Percentiles rank a stretch among this genome's conserved stretches.
Evolutionary conservation across 2,797 vertebrate genomes (phyloP).

Genomic region (Kryptolebias ocellatus): DNA sequence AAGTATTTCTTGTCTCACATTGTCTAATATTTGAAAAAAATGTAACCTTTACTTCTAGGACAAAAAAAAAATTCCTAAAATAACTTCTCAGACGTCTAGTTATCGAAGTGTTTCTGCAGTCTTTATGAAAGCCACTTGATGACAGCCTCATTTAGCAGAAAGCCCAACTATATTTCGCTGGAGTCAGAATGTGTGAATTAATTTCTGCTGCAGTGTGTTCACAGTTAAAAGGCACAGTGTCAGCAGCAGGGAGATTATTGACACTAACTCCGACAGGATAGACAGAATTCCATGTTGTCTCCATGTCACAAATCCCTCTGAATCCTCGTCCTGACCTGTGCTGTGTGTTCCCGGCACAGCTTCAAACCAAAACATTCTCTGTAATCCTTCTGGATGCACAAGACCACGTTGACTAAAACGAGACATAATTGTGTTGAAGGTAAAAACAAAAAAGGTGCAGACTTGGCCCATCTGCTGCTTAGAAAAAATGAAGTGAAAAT

Average conservation of each 20-base stretch:
- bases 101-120: slow-evolving; percentile 21
- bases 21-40: slow-evolving; percentile 20
- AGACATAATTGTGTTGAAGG: slow-evolving; percentile 30
- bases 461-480: slow-evolving; percentile 20
- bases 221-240: slow-evolving; percentile 45
- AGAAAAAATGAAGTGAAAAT: slow-evolving; percentile 7
- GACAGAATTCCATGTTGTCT: slow-evolving; percentile 41
- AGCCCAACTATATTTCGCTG: slow-evolving; percentile 46
- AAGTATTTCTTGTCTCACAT: slow-evolving; percentile 14
- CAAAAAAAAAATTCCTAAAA: slow-evolving; percentile 8
- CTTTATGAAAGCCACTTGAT: slow-evolving; percentile 27
- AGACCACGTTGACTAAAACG: slow-evolving; percentile 30
- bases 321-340: slow-evolving; percentile 35
- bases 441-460: slow-evolving; percentile 23
- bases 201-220: slow-evolving; percentile 50
- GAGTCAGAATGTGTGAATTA: slow-evolving; percentile 43
- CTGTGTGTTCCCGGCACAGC: slow-evolving; percentile 22
- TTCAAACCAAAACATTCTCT: slow-evolving; percentile 36
- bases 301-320: slow-evolving; percentile 34
- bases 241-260: slow-evolving; percentile 73
- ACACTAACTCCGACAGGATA: slow-evolving; percentile 53
- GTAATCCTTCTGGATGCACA: slow-evolving; percentile 52
- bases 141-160: slow-evolving; percentile 14
- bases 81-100: slow-evolving; percentile 8
- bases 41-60: slow-evolving; percentile 39